These are phyloP conservation scores for Uloborus plumipes DNA, from an alignment of 2,888 invertebrate genomes.

Conservation along the genomic window DNA sequence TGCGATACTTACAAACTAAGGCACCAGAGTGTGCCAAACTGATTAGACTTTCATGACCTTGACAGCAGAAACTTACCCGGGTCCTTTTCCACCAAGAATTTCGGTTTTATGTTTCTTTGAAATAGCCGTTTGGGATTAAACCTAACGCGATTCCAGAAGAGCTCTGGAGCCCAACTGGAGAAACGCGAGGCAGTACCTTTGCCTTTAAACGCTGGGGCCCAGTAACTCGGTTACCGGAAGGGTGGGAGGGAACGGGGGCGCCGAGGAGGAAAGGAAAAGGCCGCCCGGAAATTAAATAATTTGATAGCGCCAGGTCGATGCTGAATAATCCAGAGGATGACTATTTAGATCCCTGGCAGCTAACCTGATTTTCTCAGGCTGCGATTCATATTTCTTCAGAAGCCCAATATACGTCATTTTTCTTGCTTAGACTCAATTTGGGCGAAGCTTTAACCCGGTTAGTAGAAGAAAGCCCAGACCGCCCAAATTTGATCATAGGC, in stretches of 20 bases:
- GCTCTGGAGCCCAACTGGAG: slow-evolving; percentile 25
- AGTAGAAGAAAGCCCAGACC: slow-evolving; percentile 60
- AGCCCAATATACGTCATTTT: slow-evolving; percentile 65
- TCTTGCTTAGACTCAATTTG: slow-evolving; percentile 64
- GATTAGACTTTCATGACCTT: too few relatives aligned
- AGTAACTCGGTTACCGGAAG: slow-evolving; percentile 52
- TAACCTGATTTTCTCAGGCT: slow-evolving; percentile 62
- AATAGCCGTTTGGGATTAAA: too few relatives aligned
- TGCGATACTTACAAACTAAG: too few relatives aligned
- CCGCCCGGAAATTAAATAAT: slow-evolving; percentile 67
- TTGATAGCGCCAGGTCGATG: slow-evolving; percentile 66
- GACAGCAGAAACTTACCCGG: too few relatives aligned
- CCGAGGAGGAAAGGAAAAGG: slow-evolving; percentile 47
- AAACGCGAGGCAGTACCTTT: slow-evolving; percentile 42
- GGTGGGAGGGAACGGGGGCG: slow-evolving; percentile 21
- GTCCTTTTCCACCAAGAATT: too few relatives aligned
- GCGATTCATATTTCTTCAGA: slow-evolving; percentile 64
- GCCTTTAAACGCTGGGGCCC: slow-evolving; percentile 58
- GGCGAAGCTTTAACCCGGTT: slow-evolving; percentile 62
- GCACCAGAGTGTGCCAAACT: too few relatives aligned
- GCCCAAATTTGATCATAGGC: slow-evolving; percentile 64
- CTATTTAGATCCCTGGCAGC: slow-evolving; percentile 62
- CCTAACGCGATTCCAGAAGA: slow-evolving; percentile 1
- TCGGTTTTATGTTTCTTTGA: too few relatives aligned
- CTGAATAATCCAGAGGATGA: slow-evolving; percentile 64